These are phyloP conservation scores for Aegithalos caudatus DNA, from an alignment of 2,113 vertebrate species.

Conservation along the genomic window DNA sequence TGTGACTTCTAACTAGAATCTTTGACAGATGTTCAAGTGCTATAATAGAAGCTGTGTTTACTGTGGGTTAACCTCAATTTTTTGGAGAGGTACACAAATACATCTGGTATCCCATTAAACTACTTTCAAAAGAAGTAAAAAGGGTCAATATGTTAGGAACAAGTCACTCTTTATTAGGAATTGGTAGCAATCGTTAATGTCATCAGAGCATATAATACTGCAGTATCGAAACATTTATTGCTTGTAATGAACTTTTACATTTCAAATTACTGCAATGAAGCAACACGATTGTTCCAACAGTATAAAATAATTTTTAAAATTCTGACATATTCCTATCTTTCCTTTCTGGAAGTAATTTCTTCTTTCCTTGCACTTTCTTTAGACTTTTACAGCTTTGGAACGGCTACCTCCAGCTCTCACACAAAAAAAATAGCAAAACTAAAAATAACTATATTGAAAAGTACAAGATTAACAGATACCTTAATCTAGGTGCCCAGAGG, in stretches of 20 bases:
- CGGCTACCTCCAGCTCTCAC: neutral
- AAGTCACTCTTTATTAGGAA: neutral
- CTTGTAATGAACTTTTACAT: neutral
- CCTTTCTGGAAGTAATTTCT: neutral
- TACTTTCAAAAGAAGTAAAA: neutral
- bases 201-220: neutral
- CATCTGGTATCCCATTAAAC: neutral
- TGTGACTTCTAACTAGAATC: neutral
- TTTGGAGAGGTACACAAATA: neutral
- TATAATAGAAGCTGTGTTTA: neutral
- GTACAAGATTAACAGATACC: neutral
- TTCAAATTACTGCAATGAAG: neutral
- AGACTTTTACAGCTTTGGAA: neutral
- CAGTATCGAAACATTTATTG: neutral
- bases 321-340: neutral
- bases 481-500: neutral
- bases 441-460: neutral
- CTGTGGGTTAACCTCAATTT: neutral
- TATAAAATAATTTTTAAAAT: neutral
- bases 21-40: constrained; percentile 14
- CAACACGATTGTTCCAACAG: neutral
- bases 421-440: neutral
- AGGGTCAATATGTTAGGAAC: neutral
- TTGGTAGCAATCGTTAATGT: neutral
- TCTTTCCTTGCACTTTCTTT: neutral